A percentile compares a stretch with the other conserved stretches of the same genome.
Conservation (phyloP, 2,113 vertebrate genomes). For the Heptranchias perlo region DNA sequence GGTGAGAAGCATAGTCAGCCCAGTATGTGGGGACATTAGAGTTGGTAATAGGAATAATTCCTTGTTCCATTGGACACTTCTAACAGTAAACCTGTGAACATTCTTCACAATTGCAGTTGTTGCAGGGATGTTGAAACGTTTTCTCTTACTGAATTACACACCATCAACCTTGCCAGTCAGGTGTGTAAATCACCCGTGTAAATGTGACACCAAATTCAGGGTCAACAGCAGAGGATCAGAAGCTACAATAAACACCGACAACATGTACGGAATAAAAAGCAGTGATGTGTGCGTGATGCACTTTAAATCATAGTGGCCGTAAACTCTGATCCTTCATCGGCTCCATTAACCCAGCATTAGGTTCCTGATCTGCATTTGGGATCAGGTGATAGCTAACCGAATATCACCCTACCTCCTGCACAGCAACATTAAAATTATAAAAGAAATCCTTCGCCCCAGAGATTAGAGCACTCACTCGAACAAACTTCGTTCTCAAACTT, state of each 20-base stretch:
- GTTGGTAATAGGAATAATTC: not conserved
- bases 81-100: not conserved
- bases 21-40: too few species aligned
- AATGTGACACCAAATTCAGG: not conserved
- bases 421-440: not conserved
- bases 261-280: not conserved
- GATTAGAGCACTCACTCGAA: not conserved
- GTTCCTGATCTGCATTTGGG: too few species aligned
- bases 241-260: not conserved
- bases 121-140: not conserved
- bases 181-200: not conserved
- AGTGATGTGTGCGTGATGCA: not conserved
- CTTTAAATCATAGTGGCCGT: not conserved
- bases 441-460: not conserved
- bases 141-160: not conserved
- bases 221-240: not conserved
- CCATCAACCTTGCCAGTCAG: not conserved
- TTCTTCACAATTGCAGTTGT: not conserved
- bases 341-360: too few species aligned
- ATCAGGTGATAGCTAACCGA: too few species aligned
- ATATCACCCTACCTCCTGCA: too few species aligned
- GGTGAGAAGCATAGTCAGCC: not conserved
- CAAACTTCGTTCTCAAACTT: not conserved
- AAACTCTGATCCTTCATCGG: not conserved
- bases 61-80: not conserved